These are phyloP conservation scores for Cygnus buccinator DNA, from an alignment of 2,113 vertebrate genomes.

Conservation along the genomic window DNA sequence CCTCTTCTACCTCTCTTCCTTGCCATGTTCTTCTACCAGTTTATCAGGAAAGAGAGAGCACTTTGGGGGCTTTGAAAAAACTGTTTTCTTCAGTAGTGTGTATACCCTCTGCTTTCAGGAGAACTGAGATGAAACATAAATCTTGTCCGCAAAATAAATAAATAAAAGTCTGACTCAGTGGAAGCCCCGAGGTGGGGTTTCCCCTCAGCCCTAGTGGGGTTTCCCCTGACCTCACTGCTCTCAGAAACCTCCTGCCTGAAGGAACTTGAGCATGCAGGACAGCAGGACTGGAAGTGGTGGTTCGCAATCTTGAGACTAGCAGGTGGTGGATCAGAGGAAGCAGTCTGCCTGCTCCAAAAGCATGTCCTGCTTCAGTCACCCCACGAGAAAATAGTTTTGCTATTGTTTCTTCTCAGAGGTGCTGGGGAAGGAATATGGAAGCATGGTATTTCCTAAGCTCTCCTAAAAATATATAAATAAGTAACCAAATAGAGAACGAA, in stretches of 20 bases:
- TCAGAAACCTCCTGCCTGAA: conserved; percentile 30
- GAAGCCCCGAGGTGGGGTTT: conserved; percentile 68
- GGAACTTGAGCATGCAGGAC: conserved; percentile 34
- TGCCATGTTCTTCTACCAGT: not conserved
- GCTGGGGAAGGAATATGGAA: not conserved
- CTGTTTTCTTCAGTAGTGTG: not conserved
- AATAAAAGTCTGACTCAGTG: conserved; percentile 56
- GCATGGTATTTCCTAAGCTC: not conserved
- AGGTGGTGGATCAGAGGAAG: conserved; percentile 6
- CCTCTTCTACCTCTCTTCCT: not conserved
- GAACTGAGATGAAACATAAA: not conserved
- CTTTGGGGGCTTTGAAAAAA: not conserved
- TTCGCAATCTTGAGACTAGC: conserved; percentile 7
- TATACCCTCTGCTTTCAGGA: not conserved
- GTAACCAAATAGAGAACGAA: not conserved
- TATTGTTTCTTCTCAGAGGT: not conserved
- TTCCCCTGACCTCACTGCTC: conserved; percentile 63
- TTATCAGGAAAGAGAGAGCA: not conserved
- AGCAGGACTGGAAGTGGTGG: conserved; percentile 21
- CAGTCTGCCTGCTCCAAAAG: not conserved
- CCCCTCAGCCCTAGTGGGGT: conserved; percentile 42
- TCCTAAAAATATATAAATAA: not conserved
- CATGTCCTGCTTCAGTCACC: not conserved
- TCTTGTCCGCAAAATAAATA: conserved; percentile 27
- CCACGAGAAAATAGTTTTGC: not conserved